Base-by-base conservation (phyloP, 1,140 invertebrate species). In the Drosophila funebris region DNA sequence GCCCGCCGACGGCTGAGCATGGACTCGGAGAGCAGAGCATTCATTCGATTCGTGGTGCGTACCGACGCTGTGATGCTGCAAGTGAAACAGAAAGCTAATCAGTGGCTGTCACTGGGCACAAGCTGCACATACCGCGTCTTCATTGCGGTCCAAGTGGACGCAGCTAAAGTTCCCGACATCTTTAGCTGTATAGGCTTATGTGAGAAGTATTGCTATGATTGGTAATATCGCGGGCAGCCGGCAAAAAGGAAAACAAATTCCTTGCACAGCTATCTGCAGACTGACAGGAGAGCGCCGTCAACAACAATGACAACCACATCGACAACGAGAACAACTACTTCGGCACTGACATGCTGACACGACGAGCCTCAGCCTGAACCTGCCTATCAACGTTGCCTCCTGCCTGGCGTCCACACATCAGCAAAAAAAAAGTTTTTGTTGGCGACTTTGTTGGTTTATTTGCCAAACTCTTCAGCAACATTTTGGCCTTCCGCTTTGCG, bases 31-130 rank as follows among this genome's bases (percentile, higher is more conserved):
- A 91, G 85, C 37, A 91, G 22, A 0, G 89, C 90, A 71, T 91
- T 91, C 88, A 91, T 91, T 18, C 90, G 90, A 62, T 91, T 91
- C 39, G 90, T 91, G 57, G 90, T 91, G 5, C 90, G 81, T 73
- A 91, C 90, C 4, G 90, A 91, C 22, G 90, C 89, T 14, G 90
- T 91, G 46, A 91, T 91, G 41, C 90, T 91, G 57, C 44, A 66
- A 14, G 22, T 44, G 48, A 46, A 75, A 77, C 9, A 36, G 14
- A 53, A 77, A 66, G 37, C 44, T 33, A 64, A 20, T 27, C 11
- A 72, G 31, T 39, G 33, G 22, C 18, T 29, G 33, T 16, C 33
- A 36, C 6, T 22, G 6, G 20, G 20, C 8, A 4, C 31, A 0
- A 43, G 27, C 14, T 13, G 22, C 7, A 53, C 66, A 43, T 90